Base-by-base conservation (phyloP, 2,797 vertebrate genomes). In the Geotria australis region DNA sequence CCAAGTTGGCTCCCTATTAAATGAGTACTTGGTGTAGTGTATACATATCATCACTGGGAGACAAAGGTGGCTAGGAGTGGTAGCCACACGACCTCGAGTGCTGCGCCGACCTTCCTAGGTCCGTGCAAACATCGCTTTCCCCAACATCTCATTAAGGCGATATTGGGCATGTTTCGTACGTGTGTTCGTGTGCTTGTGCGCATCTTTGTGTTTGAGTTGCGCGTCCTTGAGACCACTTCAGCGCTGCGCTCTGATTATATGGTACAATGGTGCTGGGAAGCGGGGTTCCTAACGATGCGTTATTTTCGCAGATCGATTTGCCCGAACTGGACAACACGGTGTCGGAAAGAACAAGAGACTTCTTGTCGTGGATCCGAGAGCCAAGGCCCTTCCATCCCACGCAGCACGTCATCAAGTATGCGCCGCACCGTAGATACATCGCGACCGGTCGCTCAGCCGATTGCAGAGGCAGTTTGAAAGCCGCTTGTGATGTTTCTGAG, bases 311-410 rank as follows among this genome's bases (percentile, higher is more conserved):
- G 88, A 77, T 74, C 10, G 66, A 77, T 58, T 81, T 96, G 59
- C 86, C 88, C 46, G 84, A 91, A 69, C 73, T 96, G 66, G 80
- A 94, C 68, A 86, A 81, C 1, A 74, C 78, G 24, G 83, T 89
- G 71, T 96, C 88, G 5, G 70, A 76, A 61, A 80, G 81, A 72
- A 75, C 70, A 63, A 62, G 68, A 72, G 72, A 79, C 61, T 91
- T 96, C 59, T 63, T 91, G 63, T 71, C 78, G 14, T 91, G 85
- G 85, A 74, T 96, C 65, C 77, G 80, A 68, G 86, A 94, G 59
- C 83, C 83, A 70, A 79, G 83, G 68, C 85, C 88, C 10, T 93
- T 91, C 67, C 86, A 73, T 61, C 76, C 86, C 48, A 68, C 78
- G 61, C 68, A 94, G 60, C 80, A 89, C 65, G 57, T 93, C 66